These are phyloP conservation scores for Acanthacorydalis orientalis DNA, from an alignment of 2,888 invertebrate species.

Conservation along the genomic window DNA sequence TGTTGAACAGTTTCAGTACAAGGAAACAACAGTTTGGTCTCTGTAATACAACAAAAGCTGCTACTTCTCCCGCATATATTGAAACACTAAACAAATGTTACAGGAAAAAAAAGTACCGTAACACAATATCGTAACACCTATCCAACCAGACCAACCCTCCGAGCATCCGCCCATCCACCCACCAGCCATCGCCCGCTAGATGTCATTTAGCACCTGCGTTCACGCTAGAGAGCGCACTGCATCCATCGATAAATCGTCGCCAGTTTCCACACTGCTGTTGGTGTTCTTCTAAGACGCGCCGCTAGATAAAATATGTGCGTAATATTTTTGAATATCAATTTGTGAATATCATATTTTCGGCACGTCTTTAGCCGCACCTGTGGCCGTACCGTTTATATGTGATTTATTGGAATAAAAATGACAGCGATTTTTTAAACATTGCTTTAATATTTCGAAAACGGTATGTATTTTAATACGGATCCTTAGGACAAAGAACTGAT, in stretches of 20 bases:
- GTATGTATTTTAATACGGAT: too few species aligned
- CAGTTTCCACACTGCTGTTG: not conserved
- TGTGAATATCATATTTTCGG: constrained; percentile 3
- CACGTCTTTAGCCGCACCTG: constrained; percentile 5
- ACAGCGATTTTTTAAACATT: not conserved
- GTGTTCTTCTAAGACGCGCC: not conserved
- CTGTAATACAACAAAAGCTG: too few species aligned
- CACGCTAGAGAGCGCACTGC: not conserved
- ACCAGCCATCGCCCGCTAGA: not conserved
- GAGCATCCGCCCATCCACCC: too few species aligned
- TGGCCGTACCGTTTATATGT: not conserved
- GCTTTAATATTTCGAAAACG: too few species aligned
- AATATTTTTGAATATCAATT: not conserved
- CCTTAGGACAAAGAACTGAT: too few species aligned
- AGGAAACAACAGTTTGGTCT: too few species aligned
- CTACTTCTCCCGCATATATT: too few species aligned
- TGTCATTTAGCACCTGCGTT: not conserved
- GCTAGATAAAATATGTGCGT: not conserved
- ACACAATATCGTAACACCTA: too few species aligned
- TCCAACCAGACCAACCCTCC: too few species aligned
- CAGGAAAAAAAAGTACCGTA: too few species aligned
- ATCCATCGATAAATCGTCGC: not conserved
- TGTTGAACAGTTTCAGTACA: too few species aligned
- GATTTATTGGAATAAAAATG: not conserved
- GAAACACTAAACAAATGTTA: too few species aligned